Percentiles rank a stretch among this genome's conserved stretches.
phyloP scores from a whole-genome alignment of 2,797 vertebrate species.

The Microctenopoma steveboyesi region DNA sequence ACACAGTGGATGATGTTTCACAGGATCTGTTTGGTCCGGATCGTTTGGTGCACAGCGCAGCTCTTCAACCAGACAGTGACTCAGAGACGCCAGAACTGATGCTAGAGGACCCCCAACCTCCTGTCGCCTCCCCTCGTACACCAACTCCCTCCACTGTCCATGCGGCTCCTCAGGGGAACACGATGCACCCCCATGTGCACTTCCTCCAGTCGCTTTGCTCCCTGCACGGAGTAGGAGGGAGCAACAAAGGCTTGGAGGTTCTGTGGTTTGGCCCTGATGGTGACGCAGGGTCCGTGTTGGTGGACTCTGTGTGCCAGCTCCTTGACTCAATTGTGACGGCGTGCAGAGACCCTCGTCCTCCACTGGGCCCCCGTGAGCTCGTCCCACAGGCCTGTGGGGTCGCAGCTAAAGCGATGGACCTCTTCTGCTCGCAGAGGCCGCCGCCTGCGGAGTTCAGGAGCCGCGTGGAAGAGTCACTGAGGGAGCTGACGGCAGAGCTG shows the following conservation, averaged over 20 bases:
- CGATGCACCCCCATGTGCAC: conserved; percentile 74
- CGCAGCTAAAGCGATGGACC: conserved; percentile 51
- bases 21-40: conserved; percentile 68
- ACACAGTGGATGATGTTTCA: conserved; percentile 37
- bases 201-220: conserved; percentile 88
- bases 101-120: background rate
- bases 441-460: conserved; percentile 42
- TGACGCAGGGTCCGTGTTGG: conserved; percentile 69
- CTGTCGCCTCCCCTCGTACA: rapidly evolving
- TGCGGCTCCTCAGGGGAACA: conserved; percentile 19
- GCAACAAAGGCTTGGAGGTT: conserved; percentile 52
- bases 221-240: conserved; percentile 74
- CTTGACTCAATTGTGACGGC: conserved; percentile 83
- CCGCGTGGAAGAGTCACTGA: conserved; percentile 63
- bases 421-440: conserved; percentile 36
- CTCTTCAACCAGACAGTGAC: conserved; percentile 82
- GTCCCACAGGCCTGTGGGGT: conserved; percentile 64
- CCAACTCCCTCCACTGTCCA: background rate
- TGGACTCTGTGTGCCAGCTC: conserved; percentile 83
- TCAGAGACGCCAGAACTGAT: conserved; percentile 57
- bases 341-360: conserved; percentile 71
- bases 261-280: conserved; percentile 72
- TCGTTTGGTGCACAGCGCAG: conserved; percentile 54
- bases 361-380: conserved; percentile 22
- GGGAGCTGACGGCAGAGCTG: conserved; percentile 66